A percentile compares a stretch with the other conserved stretches of the same genome.
Evolutionary conservation across 2,888 invertebrate genomes (phyloP).

Genomic region (Pteria penguin): DNA sequence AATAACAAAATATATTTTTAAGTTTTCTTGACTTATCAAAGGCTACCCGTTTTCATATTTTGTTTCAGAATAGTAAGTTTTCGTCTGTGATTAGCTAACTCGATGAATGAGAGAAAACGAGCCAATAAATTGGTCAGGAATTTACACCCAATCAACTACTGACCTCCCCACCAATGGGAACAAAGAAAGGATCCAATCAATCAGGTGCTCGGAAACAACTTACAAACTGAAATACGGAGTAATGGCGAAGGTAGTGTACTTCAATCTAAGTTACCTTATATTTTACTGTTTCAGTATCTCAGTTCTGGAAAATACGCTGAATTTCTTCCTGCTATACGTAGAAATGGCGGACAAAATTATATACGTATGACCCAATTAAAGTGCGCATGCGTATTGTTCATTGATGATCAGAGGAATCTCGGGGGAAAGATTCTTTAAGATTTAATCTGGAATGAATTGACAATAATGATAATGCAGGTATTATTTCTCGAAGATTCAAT

Average conservation of each 20-base stretch:
- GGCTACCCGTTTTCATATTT: no score
- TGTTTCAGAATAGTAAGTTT: no score
- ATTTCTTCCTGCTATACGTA: slow-evolving; percentile 8
- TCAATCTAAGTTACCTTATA: no score
- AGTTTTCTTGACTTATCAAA: no score
- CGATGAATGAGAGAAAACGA: slow-evolving; percentile 53
- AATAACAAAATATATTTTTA: no score
- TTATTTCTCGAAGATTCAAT: no score
- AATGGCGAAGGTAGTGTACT: neutral
- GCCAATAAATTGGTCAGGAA: slow-evolving; percentile 75
- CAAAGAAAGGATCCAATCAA: slow-evolving; percentile 56
- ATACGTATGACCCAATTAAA: slow-evolving; percentile 16
- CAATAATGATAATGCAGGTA: no score
- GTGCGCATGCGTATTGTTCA: slow-evolving; percentile 30
- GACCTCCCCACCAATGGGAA: slow-evolving; percentile 75
- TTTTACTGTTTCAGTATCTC: neutral
- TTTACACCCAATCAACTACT: slow-evolving; percentile 72
- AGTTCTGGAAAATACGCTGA: neutral
- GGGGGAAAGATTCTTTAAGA: no score
- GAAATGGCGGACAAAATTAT: slow-evolving; percentile 41
- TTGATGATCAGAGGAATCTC: neutral
- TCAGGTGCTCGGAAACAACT: slow-evolving; percentile 33
- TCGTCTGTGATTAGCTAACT: no score
- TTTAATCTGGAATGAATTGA: no score
- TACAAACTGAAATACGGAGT: neutral